Base-by-base conservation (phyloP, 2,113 vertebrate species). In the Pseudorhombus dupliciocellatus region DNA sequence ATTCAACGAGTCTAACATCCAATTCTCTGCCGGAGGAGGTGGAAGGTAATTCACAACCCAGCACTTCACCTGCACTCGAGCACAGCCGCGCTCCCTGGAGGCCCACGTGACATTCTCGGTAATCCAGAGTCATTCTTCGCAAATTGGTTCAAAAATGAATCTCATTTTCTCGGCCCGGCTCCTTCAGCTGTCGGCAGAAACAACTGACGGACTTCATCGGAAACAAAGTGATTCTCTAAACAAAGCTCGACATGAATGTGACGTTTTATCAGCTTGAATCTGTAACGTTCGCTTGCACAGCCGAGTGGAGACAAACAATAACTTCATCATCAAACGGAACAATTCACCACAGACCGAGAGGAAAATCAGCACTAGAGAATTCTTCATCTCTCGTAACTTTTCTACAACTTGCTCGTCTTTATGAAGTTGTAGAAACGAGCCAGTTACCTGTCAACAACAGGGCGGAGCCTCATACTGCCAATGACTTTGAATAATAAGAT, bases 1-100 rank as follows among this genome's bases (percentile, higher is more conserved):
- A 84, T 77, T 81, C 60, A 81, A 69, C 42, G 72, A 44, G 37
- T 67, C 26, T 65, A 67, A 60, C 70, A 40, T 79, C 44, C 60
- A 59, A 2, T 66, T 85, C 30, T 70, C 28, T 66, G n/a, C 75
- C 75, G 0, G 40, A 80, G 81, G 81, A 79, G 72, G 54, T 18
- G n/a, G 9, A 4, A 22, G 60, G 48, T 67, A 67, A 74, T 79
- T 87, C 61, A 51, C 64, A 84, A 82, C 34, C 4, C 69, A 40
- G 28, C 63, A 66, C 37, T 78, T 81, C 25, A 83, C 58, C 70
- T 75, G 67, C 40, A n/a, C 73, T 77, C 48, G 30, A 70, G 73
- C 34, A 70, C 79, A 66, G 1, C 10, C 4, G 1, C 12, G 28
- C 44, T 68, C 83, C 80, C 77, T 1, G 48, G 60, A 79, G 86